Percentiles rank a stretch among this genome's conserved stretches.
These are phyloP conservation scores for Neuroscelio doddi DNA, from an alignment of 2,888 invertebrate genomes.

Conservation along the genomic window DNA sequence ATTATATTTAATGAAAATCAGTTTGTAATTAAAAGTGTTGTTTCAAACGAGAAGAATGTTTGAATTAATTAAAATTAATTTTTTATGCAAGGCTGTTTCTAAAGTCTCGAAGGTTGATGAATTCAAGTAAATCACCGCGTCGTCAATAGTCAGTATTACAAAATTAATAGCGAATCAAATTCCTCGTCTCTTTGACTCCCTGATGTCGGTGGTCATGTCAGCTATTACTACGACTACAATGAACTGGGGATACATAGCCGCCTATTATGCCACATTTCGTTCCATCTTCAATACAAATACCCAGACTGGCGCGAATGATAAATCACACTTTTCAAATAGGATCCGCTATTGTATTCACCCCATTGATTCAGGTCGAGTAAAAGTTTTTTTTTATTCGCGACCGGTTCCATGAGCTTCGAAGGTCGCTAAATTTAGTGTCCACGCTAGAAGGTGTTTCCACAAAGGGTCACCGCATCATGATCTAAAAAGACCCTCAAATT, in stretches of 20 bases:
- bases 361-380: conserved; percentile 56
- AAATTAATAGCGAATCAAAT: conserved; percentile 63
- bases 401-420: conserved; percentile 37
- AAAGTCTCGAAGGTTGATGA: too few species aligned
- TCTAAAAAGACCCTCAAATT: conserved; percentile 19
- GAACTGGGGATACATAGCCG: conserved; percentile 65
- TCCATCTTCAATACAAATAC: conserved; percentile 70
- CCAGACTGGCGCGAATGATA: conserved; percentile 65
- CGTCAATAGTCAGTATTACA: conserved; percentile 42
- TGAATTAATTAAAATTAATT: too few species aligned
- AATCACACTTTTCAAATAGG: conserved; percentile 69
- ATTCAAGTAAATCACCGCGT: conserved; percentile 21
- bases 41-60: too few species aligned
- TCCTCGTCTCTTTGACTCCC: conserved; percentile 34
- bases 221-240: conserved; percentile 67
- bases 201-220: conserved; percentile 66
- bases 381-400: conserved; percentile 42
- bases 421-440: conserved; percentile 45
- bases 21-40: too few species aligned
- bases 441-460: conserved; percentile 39
- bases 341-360: conserved; percentile 65
- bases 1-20: too few species aligned
- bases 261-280: conserved; percentile 71
- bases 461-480: conserved; percentile 28
- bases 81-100: too few species aligned